A percentile compares a stretch with the other conserved stretches of the same genome.
Conservation (phyloP, 2,888 invertebrate genomes). For the Mythimna albipuncta region DNA sequence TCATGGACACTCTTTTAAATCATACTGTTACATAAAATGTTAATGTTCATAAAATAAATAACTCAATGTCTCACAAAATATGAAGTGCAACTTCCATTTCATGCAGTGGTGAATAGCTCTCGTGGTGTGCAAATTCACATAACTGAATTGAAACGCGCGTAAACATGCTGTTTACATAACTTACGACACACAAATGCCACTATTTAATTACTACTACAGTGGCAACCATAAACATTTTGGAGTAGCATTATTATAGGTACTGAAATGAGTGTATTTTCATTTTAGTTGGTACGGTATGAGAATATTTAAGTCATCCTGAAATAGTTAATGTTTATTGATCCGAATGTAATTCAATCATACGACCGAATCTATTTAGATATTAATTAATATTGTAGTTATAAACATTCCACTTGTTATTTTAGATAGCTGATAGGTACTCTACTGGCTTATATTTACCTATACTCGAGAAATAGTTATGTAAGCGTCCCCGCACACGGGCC, state of each 20-base stretch:
- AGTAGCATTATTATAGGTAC: constrained; percentile 14
- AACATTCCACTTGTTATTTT: neutral
- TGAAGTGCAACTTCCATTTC: neutral
- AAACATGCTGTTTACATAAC: constrained; percentile 26
- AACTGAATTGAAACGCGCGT: neutral
- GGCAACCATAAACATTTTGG: constrained; percentile 36
- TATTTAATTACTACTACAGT: constrained; percentile 29
- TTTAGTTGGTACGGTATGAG: neutral
- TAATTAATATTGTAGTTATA: neutral
- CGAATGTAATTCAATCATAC: too few species aligned
- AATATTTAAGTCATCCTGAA: constrained; percentile 5
- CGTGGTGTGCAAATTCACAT: neutral
- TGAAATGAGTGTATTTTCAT: constrained; percentile 24
- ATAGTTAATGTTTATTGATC: too few species aligned
- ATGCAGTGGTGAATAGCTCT: neutral
- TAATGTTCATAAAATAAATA: neutral
- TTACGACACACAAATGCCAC: constrained; percentile 36
- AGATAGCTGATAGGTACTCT: too few species aligned
- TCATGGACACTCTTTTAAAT: too few species aligned
- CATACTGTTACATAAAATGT: too few species aligned
- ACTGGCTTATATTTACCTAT: too few species aligned
- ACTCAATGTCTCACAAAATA: neutral
- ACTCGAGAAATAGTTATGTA: too few species aligned
- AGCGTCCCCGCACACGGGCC: too few species aligned
- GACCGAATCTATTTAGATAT: neutral